Evolutionary conservation across 1,140 invertebrate species (phyloP), one percentile per base, ranked within the genome.

Genomic region (Ips typographus): DNA sequence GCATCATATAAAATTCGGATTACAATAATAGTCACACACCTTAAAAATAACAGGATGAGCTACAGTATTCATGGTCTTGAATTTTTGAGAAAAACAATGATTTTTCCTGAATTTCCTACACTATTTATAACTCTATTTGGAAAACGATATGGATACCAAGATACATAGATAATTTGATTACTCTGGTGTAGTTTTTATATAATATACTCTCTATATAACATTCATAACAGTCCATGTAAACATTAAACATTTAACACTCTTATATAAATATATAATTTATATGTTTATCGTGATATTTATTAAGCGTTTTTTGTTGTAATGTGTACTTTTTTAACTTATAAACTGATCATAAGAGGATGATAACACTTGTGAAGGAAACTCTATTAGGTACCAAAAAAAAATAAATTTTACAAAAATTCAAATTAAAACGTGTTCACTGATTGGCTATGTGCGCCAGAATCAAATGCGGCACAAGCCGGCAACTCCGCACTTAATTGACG

Each of bases 1-100:
- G 44, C 44, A 6, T 49, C 44, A 8, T 22, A 49, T 49, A 22
- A 49, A 49, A 49, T 49, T 49, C 44, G 44, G 44, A 49, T 49
- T 49, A 22, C 44, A 49, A 22, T 22, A 22, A 49, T 8, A 49
- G 44, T 49, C 44, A 49, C 44, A 49, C 44, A 49, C 22, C 44
- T 8, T 49, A 22, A 8, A 47, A 49, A 2, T 49, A 49, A 6
- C 44, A 49, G 22, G 7, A 49, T 49, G 6, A 8, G 44, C 1
- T 49, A 49, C 44, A 6, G 44, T 22, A 8, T 8, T 8, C 44
- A 8, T 8, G 44, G 22, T 8, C 44, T 1, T 49, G 7, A 49
- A 49, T 49, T 8, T 49, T 8, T 6, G 44, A 49, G 22, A 8
- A 49, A 49, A 8, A 49, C 44, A 49, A 22, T 49, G 7, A 8